Base-by-base conservation (phyloP, 2,888 invertebrate genomes). In the Aplocera efformata region DNA sequence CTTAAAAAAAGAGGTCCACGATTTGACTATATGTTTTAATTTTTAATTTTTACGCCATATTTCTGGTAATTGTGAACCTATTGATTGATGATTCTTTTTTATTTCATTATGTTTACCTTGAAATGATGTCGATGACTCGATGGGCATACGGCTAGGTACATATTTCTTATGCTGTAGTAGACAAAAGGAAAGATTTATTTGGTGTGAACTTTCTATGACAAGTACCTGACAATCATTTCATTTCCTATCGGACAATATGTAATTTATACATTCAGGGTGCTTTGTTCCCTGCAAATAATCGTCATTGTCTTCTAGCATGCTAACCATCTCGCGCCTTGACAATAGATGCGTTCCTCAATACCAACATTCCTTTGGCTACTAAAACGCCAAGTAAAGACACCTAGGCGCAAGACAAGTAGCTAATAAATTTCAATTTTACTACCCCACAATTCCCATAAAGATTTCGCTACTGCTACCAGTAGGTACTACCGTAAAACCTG, bases 401-500 rank as follows among this genome's bases (percentile, higher is more conserved):
- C 36, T 42, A 51, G 36, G 27, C 30, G 42, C 30, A 37, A 45
- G 47, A 32, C 38, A 48, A 42, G 41, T 37, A 35, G 40, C 50
- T 45, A 54, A 43, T 52, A 60, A 56, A 57, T 57, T 51, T 56
- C 55, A 53, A 58, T 60, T 63, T 63, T 60, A 66, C 57, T 58
- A 51, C 63, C 30, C 56, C 40, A 38, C 62, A 54, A 67, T 58
- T 60, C 58, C 56, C 62, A 53, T 58, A 68, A 64, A 67, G 61
- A 65, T 62, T 65, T 62, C 56, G 56, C 63, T 56, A 59, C 63
- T 63, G 61, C 59, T 69, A n/a, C n/a, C n/a, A n/a, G n/a, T n/a
- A 62, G 61, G 61, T 60, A 60, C n/a, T n/a, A n/a, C 62, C 64
- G 69, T 76, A 77, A 79, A 78, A 74, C 59, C 64, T 68, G 68